A percentile compares a stretch with the other conserved stretches of the same genome.
Evolutionary conservation across 2,888 invertebrate genomes (phyloP).

Genomic region (Caenorhabditis sp.): DNA sequence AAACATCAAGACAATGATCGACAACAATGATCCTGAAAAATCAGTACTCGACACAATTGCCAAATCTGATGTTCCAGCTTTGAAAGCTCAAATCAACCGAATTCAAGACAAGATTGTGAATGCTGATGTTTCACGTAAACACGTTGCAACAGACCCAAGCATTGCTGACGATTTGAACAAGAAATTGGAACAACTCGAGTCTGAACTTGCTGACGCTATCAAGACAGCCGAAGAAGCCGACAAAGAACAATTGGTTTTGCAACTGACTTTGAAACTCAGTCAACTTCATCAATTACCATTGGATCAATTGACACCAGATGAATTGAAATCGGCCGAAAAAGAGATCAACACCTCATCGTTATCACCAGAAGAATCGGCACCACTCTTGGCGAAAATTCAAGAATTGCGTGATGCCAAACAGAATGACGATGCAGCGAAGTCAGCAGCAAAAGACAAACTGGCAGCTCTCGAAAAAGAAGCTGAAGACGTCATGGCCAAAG

Average conservation of each 20-base stretch:
- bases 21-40: slow-evolving; percentile 6
- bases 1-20: slow-evolving; percentile 9
- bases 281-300: slow-evolving; percentile 12
- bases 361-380: slow-evolving; percentile 3
- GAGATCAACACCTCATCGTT: slow-evolving; percentile 1
- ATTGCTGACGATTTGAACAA: slow-evolving; percentile 5
- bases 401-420: slow-evolving; percentile 4
- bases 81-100: slow-evolving; percentile 28
- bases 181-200: slow-evolving; percentile 1
- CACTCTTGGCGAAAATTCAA: slow-evolving; percentile 3
- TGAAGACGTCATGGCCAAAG: slow-evolving; percentile 16
- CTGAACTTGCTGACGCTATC: slow-evolving; percentile 27
- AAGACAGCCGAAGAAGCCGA: slow-evolving; percentile 25
- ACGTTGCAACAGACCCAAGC: slow-evolving; percentile 19
- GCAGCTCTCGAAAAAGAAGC: slow-evolving; percentile 22
- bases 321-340: slow-evolving; percentile 5
- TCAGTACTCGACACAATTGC: slow-evolving; percentile 5
- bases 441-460: slow-evolving; percentile 31
- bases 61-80: slow-evolving; percentile 22
- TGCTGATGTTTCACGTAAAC: slow-evolving; percentile 19
- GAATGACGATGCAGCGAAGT: slow-evolving; percentile 14
- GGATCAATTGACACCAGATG: slow-evolving; percentile 7
- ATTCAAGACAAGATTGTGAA: slow-evolving; percentile 21
- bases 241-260: slow-evolving; percentile 26
- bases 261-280: slow-evolving; percentile 19